phyloP scores from a whole-genome alignment of 2,113 vertebrate genomes.

The Tiliqua scincoides region DNA sequence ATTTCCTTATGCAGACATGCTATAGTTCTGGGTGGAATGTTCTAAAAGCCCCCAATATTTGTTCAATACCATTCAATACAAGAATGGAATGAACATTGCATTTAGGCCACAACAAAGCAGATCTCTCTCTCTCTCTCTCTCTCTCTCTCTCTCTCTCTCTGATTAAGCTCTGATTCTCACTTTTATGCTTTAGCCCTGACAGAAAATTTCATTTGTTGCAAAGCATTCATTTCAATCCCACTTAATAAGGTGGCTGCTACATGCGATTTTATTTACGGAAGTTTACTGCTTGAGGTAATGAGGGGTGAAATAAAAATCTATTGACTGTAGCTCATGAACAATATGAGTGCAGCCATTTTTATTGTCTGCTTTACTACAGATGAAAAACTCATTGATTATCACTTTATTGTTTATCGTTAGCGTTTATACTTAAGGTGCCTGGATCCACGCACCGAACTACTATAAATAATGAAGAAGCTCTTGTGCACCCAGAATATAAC shows the following conservation, averaged over 20 bases:
- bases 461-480: slow-evolving; percentile 65
- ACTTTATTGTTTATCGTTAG: slow-evolving; percentile 65
- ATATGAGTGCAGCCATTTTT: slow-evolving; percentile 57
- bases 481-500: slow-evolving; percentile 65
- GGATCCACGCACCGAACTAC: slow-evolving; percentile 60
- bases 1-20: not conserved
- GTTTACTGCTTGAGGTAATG: slow-evolving; percentile 68
- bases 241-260: slow-evolving; percentile 60
- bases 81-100: not conserved
- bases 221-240: slow-evolving; percentile 51
- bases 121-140: too few relatives aligned
- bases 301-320: slow-evolving; percentile 72
- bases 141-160: too few relatives aligned
- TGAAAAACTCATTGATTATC: slow-evolving; percentile 70
- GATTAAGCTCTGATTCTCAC: not conserved
- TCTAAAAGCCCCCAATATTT: not conserved
- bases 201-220: slow-evolving; percentile 6
- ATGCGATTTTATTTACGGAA: slow-evolving; percentile 71
- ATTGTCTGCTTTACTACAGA: slow-evolving; percentile 66
- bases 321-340: slow-evolving; percentile 68
- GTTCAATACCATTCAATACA: not conserved
- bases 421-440: slow-evolving; percentile 33
- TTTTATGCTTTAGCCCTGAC: not conserved
- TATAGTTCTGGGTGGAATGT: not conserved
- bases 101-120: too few relatives aligned